Conservation (phyloP, 2,113 vertebrate species). For the Phylloscopus trochiloides region DNA sequence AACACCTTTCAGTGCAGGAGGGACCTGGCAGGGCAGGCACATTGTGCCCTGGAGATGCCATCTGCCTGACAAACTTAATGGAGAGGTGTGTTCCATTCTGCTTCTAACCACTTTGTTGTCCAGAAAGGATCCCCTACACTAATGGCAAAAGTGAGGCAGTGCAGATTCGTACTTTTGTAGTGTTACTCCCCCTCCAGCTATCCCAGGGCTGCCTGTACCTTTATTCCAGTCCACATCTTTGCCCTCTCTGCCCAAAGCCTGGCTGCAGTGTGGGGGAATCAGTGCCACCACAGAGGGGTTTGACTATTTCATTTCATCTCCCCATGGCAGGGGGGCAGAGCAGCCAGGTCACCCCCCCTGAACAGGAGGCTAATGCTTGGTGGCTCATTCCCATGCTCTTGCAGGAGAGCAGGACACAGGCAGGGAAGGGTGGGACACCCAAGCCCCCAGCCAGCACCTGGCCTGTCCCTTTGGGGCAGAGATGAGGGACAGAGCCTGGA, state of each 20-base stretch:
- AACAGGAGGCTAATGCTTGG: fast-evolving
- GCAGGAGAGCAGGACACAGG: not conserved
- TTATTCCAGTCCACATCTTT: not conserved
- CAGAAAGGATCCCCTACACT: not conserved
- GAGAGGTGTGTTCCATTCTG: not conserved
- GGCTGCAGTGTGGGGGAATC: not conserved
- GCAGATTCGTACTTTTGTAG: not conserved
- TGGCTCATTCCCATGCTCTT: not conserved
- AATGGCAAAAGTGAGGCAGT: not conserved
- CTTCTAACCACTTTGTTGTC: not conserved
- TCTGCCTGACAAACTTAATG: not conserved
- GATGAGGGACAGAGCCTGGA: not conserved
- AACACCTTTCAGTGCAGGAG: not conserved
- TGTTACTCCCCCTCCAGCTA: not conserved
- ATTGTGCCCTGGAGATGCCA: fast-evolving
- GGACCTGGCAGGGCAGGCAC: not conserved
- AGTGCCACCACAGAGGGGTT: not conserved
- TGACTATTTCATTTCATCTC: not conserved
- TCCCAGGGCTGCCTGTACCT: not conserved
- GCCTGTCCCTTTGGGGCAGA: not conserved
- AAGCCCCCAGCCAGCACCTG: not conserved
- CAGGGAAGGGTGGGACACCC: not conserved
- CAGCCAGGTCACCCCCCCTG: fast-evolving
- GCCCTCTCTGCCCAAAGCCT: not conserved
- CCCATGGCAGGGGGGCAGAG: not conserved